Percentiles rank a stretch among this genome's conserved stretches.
Conservation (phyloP, 2,888 invertebrate species). For the Eudiplozoon nipponicum region DNA sequence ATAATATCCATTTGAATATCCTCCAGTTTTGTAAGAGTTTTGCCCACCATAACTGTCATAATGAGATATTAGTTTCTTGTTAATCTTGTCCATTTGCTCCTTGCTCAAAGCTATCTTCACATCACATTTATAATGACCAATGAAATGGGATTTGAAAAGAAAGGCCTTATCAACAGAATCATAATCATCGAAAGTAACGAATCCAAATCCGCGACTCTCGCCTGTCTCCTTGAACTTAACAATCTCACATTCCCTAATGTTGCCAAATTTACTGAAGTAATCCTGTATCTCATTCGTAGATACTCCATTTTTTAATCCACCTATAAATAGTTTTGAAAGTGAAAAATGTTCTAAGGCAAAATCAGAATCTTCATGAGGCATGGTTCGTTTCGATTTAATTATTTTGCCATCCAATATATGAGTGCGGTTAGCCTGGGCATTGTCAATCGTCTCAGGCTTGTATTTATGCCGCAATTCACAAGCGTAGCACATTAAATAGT, state of each 20-base stretch:
- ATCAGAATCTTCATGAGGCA: slow-evolving; percentile 45
- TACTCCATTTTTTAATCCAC: slow-evolving; percentile 60
- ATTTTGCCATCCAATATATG: slow-evolving; percentile 68
- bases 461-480: no score
- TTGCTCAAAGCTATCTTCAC: slow-evolving; percentile 15
- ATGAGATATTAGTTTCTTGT: no score
- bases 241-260: slow-evolving; percentile 46
- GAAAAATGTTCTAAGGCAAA: slow-evolving; percentile 65
- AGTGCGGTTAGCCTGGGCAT: slow-evolving; percentile 47
- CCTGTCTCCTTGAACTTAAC: slow-evolving; percentile 67
- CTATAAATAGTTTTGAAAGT: slow-evolving; percentile 69
- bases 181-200: slow-evolving; percentile 79
- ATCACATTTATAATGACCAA: slow-evolving; percentile 10
- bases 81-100: slow-evolving; percentile 14
- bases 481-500: no score
- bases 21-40: no score
- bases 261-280: slow-evolving; percentile 36
- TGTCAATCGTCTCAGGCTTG: slow-evolving; percentile 84
- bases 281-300: slow-evolving; percentile 46
- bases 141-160: slow-evolving; percentile 13
- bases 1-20: no score
- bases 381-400: slow-evolving; percentile 81
- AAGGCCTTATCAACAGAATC: slow-evolving; percentile 82
- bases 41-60: no score
- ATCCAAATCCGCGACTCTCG: slow-evolving; percentile 71